A percentile compares a stretch with the other conserved stretches of the same genome.
Evolutionary conservation across 2,113 vertebrate species (phyloP).

Genomic region (Colistium nudipinnis): DNA sequence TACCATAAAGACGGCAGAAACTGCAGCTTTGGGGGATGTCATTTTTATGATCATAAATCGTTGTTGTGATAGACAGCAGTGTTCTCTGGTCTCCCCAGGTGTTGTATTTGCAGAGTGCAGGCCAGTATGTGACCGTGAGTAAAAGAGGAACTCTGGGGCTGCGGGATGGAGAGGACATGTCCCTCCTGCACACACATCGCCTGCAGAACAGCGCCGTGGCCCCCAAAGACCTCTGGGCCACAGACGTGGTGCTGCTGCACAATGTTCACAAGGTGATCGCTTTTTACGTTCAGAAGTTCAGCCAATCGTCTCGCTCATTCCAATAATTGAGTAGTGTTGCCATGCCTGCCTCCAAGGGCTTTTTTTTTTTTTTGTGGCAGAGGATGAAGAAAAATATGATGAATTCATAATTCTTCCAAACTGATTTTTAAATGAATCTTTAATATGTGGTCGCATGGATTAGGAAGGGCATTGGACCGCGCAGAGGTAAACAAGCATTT

Average conservation of each 20-base stretch:
- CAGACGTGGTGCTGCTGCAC: constrained; percentile 82
- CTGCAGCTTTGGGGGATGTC: background rate
- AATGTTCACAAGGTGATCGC: constrained; percentile 85
- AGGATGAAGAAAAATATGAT: no score
- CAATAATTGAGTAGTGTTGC: background rate
- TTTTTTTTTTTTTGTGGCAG: no score
- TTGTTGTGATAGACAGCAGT: constrained; percentile 10
- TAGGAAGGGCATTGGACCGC: constrained; percentile 18
- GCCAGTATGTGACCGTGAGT: constrained; percentile 84
- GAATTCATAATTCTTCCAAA: background rate
- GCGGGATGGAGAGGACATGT: constrained; percentile 82
- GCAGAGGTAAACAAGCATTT: constrained; percentile 36
- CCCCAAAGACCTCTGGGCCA: constrained; percentile 87
- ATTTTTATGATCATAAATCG: background rate
- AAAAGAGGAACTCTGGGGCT: constrained; percentile 82
- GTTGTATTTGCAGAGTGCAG: constrained; percentile 78
- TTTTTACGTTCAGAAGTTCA: background rate
- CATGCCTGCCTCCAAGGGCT: no score
- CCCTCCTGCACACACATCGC: constrained; percentile 76
- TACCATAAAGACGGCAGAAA: constrained; percentile 4
- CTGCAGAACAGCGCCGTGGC: constrained; percentile 81
- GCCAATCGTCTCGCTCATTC: background rate
- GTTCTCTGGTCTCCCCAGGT: constrained; percentile 67
- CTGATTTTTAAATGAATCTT: constrained; percentile 14
- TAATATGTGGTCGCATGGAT: constrained; percentile 23